phyloP scores from a whole-genome alignment of 2,113 vertebrate species.

The Seriola rivoliana region DNA sequence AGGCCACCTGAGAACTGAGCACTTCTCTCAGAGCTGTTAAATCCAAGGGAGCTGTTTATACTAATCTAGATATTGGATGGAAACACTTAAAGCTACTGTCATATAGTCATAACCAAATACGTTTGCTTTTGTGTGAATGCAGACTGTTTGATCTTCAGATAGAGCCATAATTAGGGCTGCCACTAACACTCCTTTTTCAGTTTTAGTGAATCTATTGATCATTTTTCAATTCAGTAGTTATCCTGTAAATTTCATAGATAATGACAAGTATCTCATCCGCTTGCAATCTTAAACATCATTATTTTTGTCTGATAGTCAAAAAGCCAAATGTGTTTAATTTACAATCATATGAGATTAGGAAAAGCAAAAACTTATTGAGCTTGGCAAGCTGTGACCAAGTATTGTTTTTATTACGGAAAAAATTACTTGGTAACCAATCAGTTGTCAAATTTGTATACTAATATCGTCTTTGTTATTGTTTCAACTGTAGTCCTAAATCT shows the following conservation, averaged over 20 bases:
- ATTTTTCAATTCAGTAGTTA: background rate
- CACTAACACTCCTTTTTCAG: background rate
- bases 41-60: background rate
- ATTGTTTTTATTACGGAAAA: no score
- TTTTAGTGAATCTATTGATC: background rate
- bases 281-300: background rate
- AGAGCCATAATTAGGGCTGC: no score
- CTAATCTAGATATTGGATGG: slow-evolving; percentile 28
- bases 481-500: background rate
- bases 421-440: no score
- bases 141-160: background rate
- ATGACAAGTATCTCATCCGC: no score
- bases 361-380: no score
- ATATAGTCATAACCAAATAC: background rate
- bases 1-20: slow-evolving; percentile 39
- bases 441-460: no score
- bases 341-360: no score
- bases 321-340: no score
- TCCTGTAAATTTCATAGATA: background rate
- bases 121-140: slow-evolving; percentile 7
- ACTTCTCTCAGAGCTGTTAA: background rate
- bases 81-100: slow-evolving; percentile 4
- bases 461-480: background rate
- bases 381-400: no score
- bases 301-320: no score